These are phyloP conservation scores for Dunckerocampus dactyliophorus DNA, from an alignment of 2,113 vertebrate species.

Conservation along the genomic window DNA sequence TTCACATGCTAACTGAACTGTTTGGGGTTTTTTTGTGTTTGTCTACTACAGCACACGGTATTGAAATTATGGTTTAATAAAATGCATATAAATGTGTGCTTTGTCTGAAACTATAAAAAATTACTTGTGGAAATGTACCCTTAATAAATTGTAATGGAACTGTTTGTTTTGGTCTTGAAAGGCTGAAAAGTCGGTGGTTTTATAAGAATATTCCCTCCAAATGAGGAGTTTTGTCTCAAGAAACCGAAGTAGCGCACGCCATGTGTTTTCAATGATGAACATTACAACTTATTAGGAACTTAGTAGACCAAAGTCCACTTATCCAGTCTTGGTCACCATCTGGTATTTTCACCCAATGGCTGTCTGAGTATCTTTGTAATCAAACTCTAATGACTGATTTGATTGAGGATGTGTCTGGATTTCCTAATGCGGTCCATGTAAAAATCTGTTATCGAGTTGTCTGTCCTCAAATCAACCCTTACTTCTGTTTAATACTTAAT, in stretches of 20 bases:
- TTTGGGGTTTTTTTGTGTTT: conserved; percentile 20
- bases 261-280: conserved; percentile 39
- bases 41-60: conserved; percentile 16
- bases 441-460: conserved; percentile 15
- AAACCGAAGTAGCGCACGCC: conserved; percentile 23
- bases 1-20: conserved; percentile 31
- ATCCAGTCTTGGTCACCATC: conserved; percentile 24
- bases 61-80: conserved; percentile 29
- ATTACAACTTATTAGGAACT: conserved; percentile 23
- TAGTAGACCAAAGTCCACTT: neutral
- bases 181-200: conserved; percentile 25
- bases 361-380: conserved; percentile 50
- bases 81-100: conserved; percentile 29
- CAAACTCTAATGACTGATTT: conserved; percentile 34
- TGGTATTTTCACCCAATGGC: conserved; percentile 32
- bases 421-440: conserved; percentile 25
- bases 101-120: conserved; percentile 47
- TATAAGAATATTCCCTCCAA: conserved; percentile 32
- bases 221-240: conserved; percentile 42
- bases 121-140: conserved; percentile 31
- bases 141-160: conserved; percentile 42
- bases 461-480: neutral
- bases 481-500: neutral
- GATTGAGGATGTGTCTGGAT: conserved; percentile 26
- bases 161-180: conserved; percentile 1